These are phyloP conservation scores for Andricus quercusramuli DNA, from an alignment of 2,888 invertebrate species.

Conservation along the genomic window DNA sequence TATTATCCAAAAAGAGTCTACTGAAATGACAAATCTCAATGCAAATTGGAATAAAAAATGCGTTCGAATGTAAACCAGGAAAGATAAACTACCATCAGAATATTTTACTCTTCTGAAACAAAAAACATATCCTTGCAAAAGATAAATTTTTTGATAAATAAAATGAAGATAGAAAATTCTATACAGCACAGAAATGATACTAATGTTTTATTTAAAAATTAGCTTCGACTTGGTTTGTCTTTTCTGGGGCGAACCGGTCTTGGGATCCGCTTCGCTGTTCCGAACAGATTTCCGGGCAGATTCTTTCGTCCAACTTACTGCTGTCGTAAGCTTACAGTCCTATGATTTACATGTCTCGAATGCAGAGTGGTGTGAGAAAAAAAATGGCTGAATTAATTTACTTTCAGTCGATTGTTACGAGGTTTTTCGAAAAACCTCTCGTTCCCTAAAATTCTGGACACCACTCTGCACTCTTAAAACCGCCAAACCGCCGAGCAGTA, in stretches of 20 bases:
- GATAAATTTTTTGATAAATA: background rate
- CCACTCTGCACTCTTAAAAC: constrained; percentile 55
- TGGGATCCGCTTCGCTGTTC: constrained; percentile 53
- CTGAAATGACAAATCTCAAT: background rate
- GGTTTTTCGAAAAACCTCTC: constrained; percentile 24
- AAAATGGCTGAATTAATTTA: constrained; percentile 32
- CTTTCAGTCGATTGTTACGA: constrained; percentile 45
- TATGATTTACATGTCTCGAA: constrained; percentile 51
- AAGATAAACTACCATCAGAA: background rate
- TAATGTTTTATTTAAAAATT: background rate
- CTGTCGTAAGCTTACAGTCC: constrained; percentile 53
- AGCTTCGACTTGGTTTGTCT: background rate
- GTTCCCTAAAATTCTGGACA: background rate
- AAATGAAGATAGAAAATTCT: background rate
- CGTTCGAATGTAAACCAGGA: background rate
- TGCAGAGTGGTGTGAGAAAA: constrained; percentile 52
- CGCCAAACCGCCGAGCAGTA: constrained; percentile 69
- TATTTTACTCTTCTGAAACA: background rate
- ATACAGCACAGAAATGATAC: background rate
- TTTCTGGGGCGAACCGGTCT: constrained; percentile 42
- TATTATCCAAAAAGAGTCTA: background rate
- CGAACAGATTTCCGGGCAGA: constrained; percentile 50
- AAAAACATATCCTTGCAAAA: background rate
- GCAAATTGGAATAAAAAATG: background rate
- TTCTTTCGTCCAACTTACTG: constrained; percentile 37